Evolutionary conservation across 2,888 invertebrate genomes (phyloP).

Genomic region (Orthosia gracilis): DNA sequence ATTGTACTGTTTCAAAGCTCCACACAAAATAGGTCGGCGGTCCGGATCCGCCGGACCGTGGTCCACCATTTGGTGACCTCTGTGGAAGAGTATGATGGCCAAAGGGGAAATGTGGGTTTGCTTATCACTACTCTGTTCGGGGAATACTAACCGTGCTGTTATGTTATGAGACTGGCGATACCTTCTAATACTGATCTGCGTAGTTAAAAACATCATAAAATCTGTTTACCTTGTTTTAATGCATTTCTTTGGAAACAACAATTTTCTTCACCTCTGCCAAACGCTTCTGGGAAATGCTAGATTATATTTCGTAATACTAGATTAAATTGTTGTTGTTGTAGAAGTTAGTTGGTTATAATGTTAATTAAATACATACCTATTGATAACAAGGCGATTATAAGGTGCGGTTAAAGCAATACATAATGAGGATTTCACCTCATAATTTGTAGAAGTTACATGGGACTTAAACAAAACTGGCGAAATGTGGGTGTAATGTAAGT

Average conservation of each 20-base stretch:
- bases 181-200: background rate
- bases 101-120: background rate
- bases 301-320: no score
- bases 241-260: background rate
- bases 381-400: background rate
- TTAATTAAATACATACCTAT: background rate
- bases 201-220: slow-evolving; percentile 5
- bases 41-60: no score
- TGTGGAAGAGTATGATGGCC: no score
- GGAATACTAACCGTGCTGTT: background rate
- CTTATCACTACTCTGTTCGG: background rate
- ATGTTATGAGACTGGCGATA: no score
- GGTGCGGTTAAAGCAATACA: background rate
- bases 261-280: background rate
- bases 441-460: background rate
- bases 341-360: no score
- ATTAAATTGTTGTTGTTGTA: no score
- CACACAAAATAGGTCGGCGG: no score
- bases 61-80: no score
- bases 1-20: no score
- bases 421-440: slow-evolving; percentile 5
- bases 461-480: no score
- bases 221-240: background rate
- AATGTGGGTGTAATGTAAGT: no score
- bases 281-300: no score